Evolutionary conservation across 2,113 vertebrate genomes (phyloP).

Genomic region (Ctenodactylus gundi): DNA sequence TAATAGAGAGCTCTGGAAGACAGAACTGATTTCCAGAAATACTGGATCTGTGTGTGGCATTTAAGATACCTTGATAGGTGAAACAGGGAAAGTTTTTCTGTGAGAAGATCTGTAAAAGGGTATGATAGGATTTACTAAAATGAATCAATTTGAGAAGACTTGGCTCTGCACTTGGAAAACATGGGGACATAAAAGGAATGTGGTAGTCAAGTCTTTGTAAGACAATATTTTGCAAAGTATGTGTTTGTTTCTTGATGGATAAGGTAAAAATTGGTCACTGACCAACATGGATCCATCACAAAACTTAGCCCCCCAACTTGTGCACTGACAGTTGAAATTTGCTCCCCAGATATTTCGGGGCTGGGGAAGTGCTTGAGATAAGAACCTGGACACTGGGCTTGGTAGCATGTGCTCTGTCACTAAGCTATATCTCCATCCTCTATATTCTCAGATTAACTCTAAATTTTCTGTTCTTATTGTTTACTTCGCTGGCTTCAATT

Average conservation of each 20-base stretch:
- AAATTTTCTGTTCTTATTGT: background rate
- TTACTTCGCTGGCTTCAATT: background rate
- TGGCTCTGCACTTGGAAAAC: background rate
- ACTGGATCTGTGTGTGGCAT: background rate
- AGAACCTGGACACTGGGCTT: background rate
- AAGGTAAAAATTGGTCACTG: background rate
- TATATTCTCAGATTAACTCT: background rate
- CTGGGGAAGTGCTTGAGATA: no score
- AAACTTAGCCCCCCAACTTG: background rate
- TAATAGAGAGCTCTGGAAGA: background rate
- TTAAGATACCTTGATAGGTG: background rate
- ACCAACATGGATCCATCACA: background rate
- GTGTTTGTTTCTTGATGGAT: background rate
- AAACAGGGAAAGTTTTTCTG: background rate
- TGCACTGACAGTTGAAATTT: background rate
- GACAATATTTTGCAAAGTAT: background rate
- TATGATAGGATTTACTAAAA: background rate
- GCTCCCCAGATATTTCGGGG: no score
- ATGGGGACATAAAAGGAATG: background rate
- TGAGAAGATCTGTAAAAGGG: background rate
- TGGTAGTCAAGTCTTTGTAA: background rate
- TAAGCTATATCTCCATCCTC: no score
- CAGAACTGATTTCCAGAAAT: background rate
- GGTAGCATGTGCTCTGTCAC: background rate
- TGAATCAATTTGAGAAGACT: background rate